Evolutionary conservation across 1,140 invertebrate genomes (phyloP).

Genomic region (Drosophila sproati): DNA sequence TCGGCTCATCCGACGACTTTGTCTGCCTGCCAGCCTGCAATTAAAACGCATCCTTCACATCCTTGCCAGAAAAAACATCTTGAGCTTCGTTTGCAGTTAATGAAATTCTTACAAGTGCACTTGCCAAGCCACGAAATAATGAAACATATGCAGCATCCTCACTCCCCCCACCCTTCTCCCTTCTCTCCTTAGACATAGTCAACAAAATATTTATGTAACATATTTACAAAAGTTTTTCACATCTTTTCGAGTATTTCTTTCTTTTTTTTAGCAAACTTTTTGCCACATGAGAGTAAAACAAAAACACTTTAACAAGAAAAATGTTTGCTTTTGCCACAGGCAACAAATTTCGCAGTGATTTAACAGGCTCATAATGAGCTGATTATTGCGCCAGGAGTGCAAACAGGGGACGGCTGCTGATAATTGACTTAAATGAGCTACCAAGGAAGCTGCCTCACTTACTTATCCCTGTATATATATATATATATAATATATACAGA

Average conservation of each 20-base stretch:
- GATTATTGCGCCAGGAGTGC: constrained; percentile 26
- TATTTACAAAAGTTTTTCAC: constrained; percentile 37
- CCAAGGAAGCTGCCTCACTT: not conserved
- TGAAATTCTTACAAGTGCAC: constrained; percentile 69
- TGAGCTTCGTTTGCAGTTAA: constrained; percentile 71
- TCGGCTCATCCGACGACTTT: constrained; percentile 39
- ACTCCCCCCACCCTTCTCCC: constrained; percentile 5
- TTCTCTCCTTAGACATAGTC: constrained; percentile 10
- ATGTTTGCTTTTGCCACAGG: constrained; percentile 10
- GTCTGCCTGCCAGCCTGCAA: constrained; percentile 67
- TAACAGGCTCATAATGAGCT: constrained; percentile 46
- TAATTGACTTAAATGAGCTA: constrained; percentile 28
- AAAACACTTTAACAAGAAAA: not conserved
- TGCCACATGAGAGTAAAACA: constrained; percentile 31
- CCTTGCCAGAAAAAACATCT: constrained; percentile 22
- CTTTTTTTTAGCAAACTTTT: constrained; percentile 25
- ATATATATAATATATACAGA: not conserved
- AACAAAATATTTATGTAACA: constrained; percentile 25
- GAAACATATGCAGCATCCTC: constrained; percentile 10
- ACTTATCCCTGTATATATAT: too few relatives aligned
- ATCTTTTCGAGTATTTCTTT: not conserved
- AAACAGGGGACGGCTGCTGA: not conserved
- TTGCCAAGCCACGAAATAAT: constrained; percentile 28
- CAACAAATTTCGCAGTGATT: not conserved
- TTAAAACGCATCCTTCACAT: constrained; percentile 56